Conservation (phyloP, 2,888 invertebrate species). For the Epiblema foenella region DNA sequence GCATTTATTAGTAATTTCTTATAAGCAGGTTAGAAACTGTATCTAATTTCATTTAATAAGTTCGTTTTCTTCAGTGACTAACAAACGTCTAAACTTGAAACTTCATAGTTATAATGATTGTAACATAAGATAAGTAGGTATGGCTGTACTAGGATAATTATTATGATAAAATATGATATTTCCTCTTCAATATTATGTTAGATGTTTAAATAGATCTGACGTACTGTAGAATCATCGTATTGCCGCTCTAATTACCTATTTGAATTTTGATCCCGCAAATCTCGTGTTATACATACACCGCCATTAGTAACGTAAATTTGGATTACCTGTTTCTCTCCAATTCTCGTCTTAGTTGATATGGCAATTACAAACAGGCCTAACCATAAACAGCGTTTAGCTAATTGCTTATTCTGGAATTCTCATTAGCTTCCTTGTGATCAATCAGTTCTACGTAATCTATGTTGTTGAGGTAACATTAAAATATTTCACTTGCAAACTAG, state of each 20-base stretch:
- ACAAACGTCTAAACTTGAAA: too few relatives aligned
- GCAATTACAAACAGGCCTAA: slow-evolving; percentile 59
- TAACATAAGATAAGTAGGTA: too few relatives aligned
- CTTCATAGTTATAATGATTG: too few relatives aligned
- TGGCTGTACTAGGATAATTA: too few relatives aligned
- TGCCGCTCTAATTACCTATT: slow-evolving; percentile 11
- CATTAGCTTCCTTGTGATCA: slow-evolving; percentile 60
- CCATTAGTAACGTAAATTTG: slow-evolving; percentile 31
- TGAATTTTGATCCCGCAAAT: slow-evolving; percentile 32
- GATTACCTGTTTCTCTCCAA: slow-evolving; percentile 28
- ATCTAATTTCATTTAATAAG: too few relatives aligned
- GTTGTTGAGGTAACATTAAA: slow-evolving; percentile 35
- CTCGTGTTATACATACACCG: slow-evolving; percentile 18
- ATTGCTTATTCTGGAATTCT: slow-evolving; percentile 61
- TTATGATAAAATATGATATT: too few relatives aligned
- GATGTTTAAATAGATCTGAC: not conserved
- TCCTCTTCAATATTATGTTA: not conserved
- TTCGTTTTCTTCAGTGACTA: too few relatives aligned
- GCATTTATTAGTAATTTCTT: too few relatives aligned
- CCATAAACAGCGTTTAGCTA: slow-evolving; percentile 52
- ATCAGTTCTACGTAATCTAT: slow-evolving; percentile 54
- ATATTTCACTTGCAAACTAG: not conserved
- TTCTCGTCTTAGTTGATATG: slow-evolving; percentile 52
- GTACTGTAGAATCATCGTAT: not conserved
- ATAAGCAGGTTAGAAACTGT: too few relatives aligned